Evolutionary conservation across 1,140 invertebrate genomes (phyloP), one percentile per base, ranked within the genome.

Genomic region (Drosophila biarmipes): DNA sequence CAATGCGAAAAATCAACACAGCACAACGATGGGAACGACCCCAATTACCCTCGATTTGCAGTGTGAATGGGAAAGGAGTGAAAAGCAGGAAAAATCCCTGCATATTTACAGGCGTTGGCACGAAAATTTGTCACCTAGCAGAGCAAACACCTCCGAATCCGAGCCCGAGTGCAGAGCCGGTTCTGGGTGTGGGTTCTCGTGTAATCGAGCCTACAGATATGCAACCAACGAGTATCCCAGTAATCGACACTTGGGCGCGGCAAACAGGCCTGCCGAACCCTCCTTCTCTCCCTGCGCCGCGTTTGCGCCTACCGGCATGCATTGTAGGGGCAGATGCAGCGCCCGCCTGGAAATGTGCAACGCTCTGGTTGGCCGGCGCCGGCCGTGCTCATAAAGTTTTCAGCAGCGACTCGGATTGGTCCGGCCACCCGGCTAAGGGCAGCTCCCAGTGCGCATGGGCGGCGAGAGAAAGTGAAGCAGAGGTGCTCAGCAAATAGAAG

Each of bases 121-220:
- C 75, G 78, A 82, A 85, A 90, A 90, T 89, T 90, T 90, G 89
- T 90, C 89, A 90, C 89, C 89, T 90, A 71, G 75, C 68, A 55
- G 82, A 72, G 82, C 78, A 86, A 86, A 86, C 82, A 86, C 49
- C 59, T 73, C 49, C 49, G 31, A 53, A 59, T 69, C 40, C 40
- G 40, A 42, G 6, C 15, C 43, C 52, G 29, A 38, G 54, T 53
- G 56, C 57, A 48, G 15, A 54, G 42, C 49, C n/a, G 15, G 8
- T 29, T 42, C 55, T 62, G 15, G 29, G 27, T 42, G 58, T 66
- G 15, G 43, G 29, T 56, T 21, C 55, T 17, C 48, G 42, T 80
- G 78, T 74, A 90, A 86, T 76, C 79, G 80, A 75, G 80, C 75
- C 80, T 86, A 90, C 73, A 90, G 80, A 80, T 86, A 82, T 80